Evolutionary conservation across 2,888 invertebrate genomes (phyloP).

Genomic region (Chymomyza fuscimana): DNA sequence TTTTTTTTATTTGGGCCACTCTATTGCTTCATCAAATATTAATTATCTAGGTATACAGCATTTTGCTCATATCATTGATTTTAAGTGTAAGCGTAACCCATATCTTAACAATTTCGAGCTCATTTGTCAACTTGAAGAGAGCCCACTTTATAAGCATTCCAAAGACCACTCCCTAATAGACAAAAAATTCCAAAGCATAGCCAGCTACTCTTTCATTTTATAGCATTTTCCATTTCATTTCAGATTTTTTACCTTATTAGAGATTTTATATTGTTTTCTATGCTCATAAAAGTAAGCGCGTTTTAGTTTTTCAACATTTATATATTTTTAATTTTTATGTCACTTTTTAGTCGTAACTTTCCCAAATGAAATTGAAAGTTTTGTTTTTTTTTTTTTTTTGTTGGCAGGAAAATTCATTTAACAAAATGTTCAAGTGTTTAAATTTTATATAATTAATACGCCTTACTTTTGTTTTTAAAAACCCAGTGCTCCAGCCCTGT

Average conservation of each 20-base stretch:
- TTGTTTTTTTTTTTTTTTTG: conserved; percentile 7
- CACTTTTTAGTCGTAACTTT: conserved; percentile 42
- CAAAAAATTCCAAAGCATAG: conserved; percentile 47
- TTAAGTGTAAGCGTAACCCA: conserved; percentile 36
- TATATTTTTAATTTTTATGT: conserved; percentile 25
- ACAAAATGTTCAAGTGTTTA: conserved; percentile 11
- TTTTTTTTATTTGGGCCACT: neutral
- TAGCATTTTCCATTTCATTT: conserved; percentile 66
- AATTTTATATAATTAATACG: conserved; percentile 46
- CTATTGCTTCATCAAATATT: conserved; percentile 39
- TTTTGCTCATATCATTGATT: conserved; percentile 38
- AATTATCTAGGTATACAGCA: conserved; percentile 31
- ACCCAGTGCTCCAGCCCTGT: neutral
- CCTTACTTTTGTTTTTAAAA: neutral
- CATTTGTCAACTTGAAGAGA: neutral
- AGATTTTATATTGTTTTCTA: conserved; percentile 11
- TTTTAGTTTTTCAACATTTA: conserved; percentile 32
- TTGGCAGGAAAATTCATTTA: conserved; percentile 43
- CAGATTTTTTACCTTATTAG: conserved; percentile 43
- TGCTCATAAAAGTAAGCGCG: conserved; percentile 18
- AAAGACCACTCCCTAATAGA: conserved; percentile 41
- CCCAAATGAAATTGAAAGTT: conserved; percentile 51
- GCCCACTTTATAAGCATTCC: neutral
- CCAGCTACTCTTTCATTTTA: conserved; percentile 59
- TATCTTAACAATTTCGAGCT: neutral